Percentiles rank a stretch among this genome's conserved stretches.
Conservation (phyloP, 2,888 invertebrate species). For the Stenodema calcarata region DNA sequence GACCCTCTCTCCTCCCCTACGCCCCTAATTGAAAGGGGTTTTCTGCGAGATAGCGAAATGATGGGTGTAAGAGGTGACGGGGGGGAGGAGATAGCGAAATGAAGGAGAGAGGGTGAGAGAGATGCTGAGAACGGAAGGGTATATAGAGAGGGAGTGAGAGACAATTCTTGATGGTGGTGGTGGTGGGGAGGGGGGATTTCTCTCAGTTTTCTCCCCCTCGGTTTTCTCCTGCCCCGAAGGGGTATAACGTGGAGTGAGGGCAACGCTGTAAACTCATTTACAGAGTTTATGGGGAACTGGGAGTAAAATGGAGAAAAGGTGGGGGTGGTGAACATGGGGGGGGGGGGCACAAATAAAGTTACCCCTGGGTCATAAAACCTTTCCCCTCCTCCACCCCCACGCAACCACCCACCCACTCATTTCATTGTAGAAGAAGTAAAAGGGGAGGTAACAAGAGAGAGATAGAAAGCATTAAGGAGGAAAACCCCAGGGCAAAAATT, state of each 20-base stretch:
- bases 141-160: not conserved
- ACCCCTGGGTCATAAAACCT: not conserved
- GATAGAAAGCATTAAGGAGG: not conserved
- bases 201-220: not conserved
- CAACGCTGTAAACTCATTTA: not conserved
- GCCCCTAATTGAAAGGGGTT: not conserved
- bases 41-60: not conserved
- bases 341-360: not conserved
- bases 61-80: not conserved
- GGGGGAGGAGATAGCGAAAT: no score
- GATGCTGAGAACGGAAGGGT: no score
- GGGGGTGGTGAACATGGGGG: not conserved
- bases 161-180: not conserved
- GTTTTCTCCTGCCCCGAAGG: not conserved
- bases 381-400: not conserved
- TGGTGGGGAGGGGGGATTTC: no score
- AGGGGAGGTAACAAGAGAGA: not conserved
- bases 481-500: not conserved
- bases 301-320: slow-evolving; percentile 7
- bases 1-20: not conserved
- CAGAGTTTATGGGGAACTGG: slow-evolving; percentile 1
- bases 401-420: not conserved
- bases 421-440: not conserved
- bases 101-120: no score
- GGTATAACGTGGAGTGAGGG: not conserved